Conservation (phyloP, 2,113 vertebrate species). For the Sturnus vulgaris region DNA sequence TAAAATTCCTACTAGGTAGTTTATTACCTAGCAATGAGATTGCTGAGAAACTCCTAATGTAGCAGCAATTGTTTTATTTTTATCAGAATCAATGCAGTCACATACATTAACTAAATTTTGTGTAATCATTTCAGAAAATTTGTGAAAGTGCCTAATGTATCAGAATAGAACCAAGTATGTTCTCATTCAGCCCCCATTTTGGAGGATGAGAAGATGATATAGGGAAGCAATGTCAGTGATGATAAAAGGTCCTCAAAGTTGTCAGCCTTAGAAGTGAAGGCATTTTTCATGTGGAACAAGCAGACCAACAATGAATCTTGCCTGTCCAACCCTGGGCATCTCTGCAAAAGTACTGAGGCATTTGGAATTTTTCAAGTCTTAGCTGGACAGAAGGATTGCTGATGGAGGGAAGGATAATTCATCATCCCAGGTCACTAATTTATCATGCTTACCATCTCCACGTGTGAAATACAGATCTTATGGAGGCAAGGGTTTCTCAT, state of each 20-base stretch:
- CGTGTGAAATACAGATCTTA: neutral
- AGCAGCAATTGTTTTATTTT: neutral
- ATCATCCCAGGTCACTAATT: neutral
- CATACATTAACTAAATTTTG: neutral
- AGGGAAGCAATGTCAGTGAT: neutral
- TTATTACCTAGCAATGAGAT: neutral
- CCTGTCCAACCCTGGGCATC: neutral
- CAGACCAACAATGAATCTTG: neutral
- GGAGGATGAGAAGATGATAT: neutral
- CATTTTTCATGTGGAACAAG: neutral
- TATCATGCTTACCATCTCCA: neutral
- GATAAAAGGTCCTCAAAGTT: neutral
- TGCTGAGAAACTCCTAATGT: neutral
- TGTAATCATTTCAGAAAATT: neutral
- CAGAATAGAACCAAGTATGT: neutral
- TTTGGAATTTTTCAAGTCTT: neutral
- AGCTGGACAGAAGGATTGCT: neutral
- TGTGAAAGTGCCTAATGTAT: neutral
- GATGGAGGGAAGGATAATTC: neutral
- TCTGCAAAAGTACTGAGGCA: neutral
- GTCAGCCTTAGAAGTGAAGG: neutral
- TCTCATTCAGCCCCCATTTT: neutral
- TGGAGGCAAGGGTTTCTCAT: neutral
- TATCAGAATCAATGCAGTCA: neutral
- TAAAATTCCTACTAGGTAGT: neutral